A percentile compares a stretch with the other conserved stretches of the same genome.
Conservation (phyloP, 2,113 vertebrate species). For the Entomyzon cyanotis region DNA sequence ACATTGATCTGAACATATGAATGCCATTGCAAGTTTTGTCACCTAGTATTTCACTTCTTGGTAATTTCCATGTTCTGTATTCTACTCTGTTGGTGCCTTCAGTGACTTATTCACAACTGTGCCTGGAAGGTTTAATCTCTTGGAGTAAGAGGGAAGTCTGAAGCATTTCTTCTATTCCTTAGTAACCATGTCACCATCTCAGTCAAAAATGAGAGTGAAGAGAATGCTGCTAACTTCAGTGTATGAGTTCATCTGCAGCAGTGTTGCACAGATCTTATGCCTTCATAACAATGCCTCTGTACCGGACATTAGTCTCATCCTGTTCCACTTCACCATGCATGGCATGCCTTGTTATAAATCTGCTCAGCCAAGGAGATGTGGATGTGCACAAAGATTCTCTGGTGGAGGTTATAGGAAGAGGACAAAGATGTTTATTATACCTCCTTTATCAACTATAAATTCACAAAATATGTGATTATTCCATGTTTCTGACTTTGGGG, state of each 20-base stretch:
- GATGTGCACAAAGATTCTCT: background rate
- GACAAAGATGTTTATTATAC: background rate
- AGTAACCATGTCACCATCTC: background rate
- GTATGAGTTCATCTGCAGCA: background rate
- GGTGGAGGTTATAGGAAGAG: background rate
- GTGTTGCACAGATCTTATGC: background rate
- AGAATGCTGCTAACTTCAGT: background rate
- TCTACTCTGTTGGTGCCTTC: background rate
- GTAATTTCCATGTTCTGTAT: background rate
- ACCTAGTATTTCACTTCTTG: background rate
- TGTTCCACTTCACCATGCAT: background rate
- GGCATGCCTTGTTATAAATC: background rate
- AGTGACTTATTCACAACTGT: fast-evolving
- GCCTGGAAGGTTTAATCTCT: background rate
- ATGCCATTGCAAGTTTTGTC: constrained; percentile 9
- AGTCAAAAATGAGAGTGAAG: background rate
- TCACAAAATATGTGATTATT: background rate
- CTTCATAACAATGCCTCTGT: background rate
- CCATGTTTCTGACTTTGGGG: background rate
- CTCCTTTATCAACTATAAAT: background rate
- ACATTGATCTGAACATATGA: constrained; percentile 10
- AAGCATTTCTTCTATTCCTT: background rate
- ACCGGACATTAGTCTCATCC: background rate
- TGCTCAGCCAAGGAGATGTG: background rate
- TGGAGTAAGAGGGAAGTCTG: background rate